Evolutionary conservation across 2,888 invertebrate genomes (phyloP), one percentile per base, ranked within the genome.

Genomic region (Notodonta dromedarius): DNA sequence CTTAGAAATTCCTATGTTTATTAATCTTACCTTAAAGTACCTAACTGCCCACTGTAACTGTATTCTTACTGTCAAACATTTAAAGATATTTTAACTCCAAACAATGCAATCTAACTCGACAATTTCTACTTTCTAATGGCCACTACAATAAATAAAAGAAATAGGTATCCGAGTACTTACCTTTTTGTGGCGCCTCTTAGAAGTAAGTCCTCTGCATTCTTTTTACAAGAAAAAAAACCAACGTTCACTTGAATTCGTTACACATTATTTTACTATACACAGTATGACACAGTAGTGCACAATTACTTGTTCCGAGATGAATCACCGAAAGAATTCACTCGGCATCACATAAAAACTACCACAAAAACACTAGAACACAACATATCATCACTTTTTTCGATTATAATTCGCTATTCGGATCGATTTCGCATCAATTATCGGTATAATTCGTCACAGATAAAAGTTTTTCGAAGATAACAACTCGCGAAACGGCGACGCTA

Each of bases 291-390:
- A 60, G 74, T 74, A 58, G 74, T 76, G 80, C 86, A 88, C 87
- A 86, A 88, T 87, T 89, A 88, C 90, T 91, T 87, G 88, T 87
- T 84, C 70, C 84, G 80, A 91, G 91, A 92, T 92, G 92, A 92
- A 91, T 92, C 92, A 92, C 91, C 86, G 24, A 69, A 86, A 87
- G 89, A 90, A 91, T 90, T 89, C 90, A 91, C 90, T 84, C 74
- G 63, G 64, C 75, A 76, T 77, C 84, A 86, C 88, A 82, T 77
- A 63, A 66, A 79, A 80, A 84, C 76, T 78, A 79, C 64, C 80
- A 80, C 84, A 72, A 62, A 77, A 77, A 83, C 83, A 86, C 85
- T 79, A 65, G 62, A 67, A 80, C 85, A 85, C 84, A 69, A 65
- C 56, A 58, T 56, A 82, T 79, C 77, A 77, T 66, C 85, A 86